Conservation (phyloP, 2,888 invertebrate genomes). For the Cheilosia vernalis region DNA sequence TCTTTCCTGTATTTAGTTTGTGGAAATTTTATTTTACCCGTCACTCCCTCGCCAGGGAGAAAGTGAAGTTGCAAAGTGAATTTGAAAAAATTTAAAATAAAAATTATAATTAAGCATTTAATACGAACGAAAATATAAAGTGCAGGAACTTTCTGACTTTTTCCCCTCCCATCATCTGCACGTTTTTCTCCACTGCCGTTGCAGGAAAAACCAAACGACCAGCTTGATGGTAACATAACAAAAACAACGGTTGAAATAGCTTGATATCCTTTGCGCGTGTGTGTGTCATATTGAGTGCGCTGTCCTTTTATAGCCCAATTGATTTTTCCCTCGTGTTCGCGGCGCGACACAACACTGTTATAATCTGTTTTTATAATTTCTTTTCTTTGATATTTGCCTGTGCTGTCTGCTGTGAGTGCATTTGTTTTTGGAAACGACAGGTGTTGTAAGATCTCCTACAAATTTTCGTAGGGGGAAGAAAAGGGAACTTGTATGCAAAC, state of each 20-base stretch:
- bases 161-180: slow-evolving; percentile 51
- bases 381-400: neutral
- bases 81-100: neutral
- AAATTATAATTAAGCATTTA: neutral
- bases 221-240: neutral
- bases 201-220: slow-evolving; percentile 31
- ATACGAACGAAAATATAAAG: slow-evolving; percentile 22
- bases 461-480: neutral
- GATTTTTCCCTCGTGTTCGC: slow-evolving; percentile 66
- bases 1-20: slow-evolving; percentile 7
- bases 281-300: slow-evolving; percentile 29
- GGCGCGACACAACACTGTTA: slow-evolving; percentile 10
- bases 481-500: slow-evolving; percentile 1
- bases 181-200: slow-evolving; percentile 34
- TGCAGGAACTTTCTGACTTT: slow-evolving; percentile 20
- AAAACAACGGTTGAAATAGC: neutral
- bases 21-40: neutral
- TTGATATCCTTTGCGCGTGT: slow-evolving; percentile 46
- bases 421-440: slow-evolving; percentile 33
- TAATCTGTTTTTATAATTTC: slow-evolving; percentile 30
- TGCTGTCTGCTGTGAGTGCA: no score
- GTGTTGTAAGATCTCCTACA: neutral
- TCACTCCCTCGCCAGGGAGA: neutral
- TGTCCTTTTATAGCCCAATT: slow-evolving; percentile 63
- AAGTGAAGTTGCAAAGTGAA: neutral